Conservation (phyloP, 2,888 invertebrate species). For the Terebella lapidaria region DNA sequence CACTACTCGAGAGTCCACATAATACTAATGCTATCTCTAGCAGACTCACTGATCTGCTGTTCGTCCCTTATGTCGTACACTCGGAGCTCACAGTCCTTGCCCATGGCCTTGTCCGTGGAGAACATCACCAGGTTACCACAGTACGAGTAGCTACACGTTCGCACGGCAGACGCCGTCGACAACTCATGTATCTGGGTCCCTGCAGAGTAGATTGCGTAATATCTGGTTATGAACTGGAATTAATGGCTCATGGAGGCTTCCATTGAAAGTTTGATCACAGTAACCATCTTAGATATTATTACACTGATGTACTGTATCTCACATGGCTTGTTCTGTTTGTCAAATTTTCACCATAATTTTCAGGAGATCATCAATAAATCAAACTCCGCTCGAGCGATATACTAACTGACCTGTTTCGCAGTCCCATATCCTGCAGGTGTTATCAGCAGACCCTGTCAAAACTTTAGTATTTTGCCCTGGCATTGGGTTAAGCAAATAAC, state of each 20-base stretch:
- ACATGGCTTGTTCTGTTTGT: no score
- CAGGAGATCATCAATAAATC: no score
- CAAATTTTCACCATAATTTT: no score
- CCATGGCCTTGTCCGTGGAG: conserved; percentile 88
- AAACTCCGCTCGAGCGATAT: no score
- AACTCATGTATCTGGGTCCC: conserved; percentile 39
- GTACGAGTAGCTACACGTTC: conserved; percentile 87
- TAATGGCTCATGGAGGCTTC: no score
- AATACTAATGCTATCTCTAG: no score
- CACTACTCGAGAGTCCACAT: no score
- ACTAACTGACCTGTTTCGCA: conserved; percentile 60
- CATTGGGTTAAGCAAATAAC: conserved; percentile 21
- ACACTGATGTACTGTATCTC: not conserved
- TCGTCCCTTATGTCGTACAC: conserved; percentile 60
- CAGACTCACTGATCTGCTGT: conserved; percentile 49
- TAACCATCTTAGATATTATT: no score
- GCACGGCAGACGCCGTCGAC: conserved; percentile 69
- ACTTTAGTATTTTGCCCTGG: conserved; percentile 76
- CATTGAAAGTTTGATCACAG: no score
- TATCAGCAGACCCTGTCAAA: conserved; percentile 92
- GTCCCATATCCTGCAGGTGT: conserved; percentile 88
- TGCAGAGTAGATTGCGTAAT: no score
- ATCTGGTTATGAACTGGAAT: no score
- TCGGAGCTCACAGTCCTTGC: conserved; percentile 82
- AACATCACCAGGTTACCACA: conserved; percentile 88